phyloP scores from a whole-genome alignment of 1,140 invertebrate genomes.

The Dreissena rostriformis region DNA sequence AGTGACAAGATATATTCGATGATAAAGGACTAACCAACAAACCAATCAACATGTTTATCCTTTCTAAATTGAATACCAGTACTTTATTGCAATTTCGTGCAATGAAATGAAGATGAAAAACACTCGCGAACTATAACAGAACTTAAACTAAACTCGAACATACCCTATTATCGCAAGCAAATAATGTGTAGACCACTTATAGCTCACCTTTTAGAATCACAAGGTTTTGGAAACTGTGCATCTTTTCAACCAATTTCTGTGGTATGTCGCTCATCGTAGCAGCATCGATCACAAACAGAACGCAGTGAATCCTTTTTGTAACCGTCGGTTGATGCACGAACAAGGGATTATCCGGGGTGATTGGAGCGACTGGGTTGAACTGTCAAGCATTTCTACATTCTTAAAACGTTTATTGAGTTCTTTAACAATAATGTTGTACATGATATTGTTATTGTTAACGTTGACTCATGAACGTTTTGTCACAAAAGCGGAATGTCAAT shows the following conservation, averaged over 20 bases:
- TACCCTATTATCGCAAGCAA: too few relatives aligned
- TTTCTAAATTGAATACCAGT: too few relatives aligned
- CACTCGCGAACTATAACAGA: too few relatives aligned
- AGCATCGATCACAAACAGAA: conserved; percentile 43
- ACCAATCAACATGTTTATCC: too few relatives aligned
- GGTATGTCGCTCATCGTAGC: conserved; percentile 24
- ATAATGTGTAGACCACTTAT: too few relatives aligned
- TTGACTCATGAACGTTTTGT: neutral
- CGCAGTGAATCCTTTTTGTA: conserved; percentile 46
- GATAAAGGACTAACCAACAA: too few relatives aligned
- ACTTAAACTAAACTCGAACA: too few relatives aligned
- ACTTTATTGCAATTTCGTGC: too few relatives aligned
- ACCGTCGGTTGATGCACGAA: conserved; percentile 18
- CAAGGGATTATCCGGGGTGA: conserved; percentile 13
- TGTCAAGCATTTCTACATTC: neutral
- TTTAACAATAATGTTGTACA: too few relatives aligned
- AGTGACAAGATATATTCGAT: too few relatives aligned
- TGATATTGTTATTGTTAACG: neutral
- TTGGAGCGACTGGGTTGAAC: conserved; percentile 43
- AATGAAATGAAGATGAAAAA: too few relatives aligned
- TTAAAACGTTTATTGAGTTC: too few relatives aligned
- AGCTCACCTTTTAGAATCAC: conserved; percentile 9
- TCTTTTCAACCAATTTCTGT: conserved; percentile 15
- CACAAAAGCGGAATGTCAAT: neutral
- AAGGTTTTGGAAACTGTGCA: conserved; percentile 1